These are phyloP conservation scores for Chrysina gloriosa DNA, from an alignment of 2,888 invertebrate genomes.

Conservation along the genomic window DNA sequence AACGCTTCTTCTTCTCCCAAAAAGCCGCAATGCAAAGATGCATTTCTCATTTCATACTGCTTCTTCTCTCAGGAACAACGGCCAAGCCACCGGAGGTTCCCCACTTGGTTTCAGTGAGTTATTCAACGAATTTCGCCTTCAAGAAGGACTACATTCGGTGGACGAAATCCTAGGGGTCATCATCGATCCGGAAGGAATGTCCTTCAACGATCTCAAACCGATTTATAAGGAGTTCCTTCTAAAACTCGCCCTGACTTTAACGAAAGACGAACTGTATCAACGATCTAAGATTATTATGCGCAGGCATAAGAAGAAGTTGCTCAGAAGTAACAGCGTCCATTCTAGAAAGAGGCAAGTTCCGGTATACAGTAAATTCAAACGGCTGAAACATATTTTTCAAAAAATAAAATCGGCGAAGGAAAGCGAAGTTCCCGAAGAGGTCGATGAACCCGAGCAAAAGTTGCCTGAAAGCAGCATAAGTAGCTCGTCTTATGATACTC, in stretches of 20 bases:
- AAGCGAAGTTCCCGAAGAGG: slow-evolving; percentile 45
- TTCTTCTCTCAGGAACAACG: slow-evolving; percentile 69
- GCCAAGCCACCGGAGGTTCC: slow-evolving; percentile 78
- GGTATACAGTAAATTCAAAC: slow-evolving; percentile 59
- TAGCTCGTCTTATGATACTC: slow-evolving; percentile 72
- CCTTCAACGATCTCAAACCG: slow-evolving; percentile 91
- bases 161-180: slow-evolving; percentile 90
- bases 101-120: slow-evolving; percentile 88
- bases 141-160: slow-evolving; percentile 88
- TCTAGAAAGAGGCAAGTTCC: slow-evolving; percentile 53
- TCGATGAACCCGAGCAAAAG: slow-evolving; percentile 48
- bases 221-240: slow-evolving; percentile 91
- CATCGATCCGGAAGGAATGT: slow-evolving; percentile 92
- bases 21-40: too few relatives aligned
- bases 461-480: slow-evolving; percentile 72
- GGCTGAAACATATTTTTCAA: slow-evolving; percentile 69
- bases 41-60: not conserved
- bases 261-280: slow-evolving; percentile 92
- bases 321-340: slow-evolving; percentile 67
- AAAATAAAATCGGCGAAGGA: slow-evolving; percentile 57
- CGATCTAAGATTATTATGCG: slow-evolving; percentile 91
- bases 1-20: too few relatives aligned
- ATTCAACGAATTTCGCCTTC: slow-evolving; percentile 87
- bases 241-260: slow-evolving; percentile 87
- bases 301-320: slow-evolving; percentile 79